Evolutionary conservation across 2,797 vertebrate genomes (phyloP).

Genomic region (Myotis findleyi): DNA sequence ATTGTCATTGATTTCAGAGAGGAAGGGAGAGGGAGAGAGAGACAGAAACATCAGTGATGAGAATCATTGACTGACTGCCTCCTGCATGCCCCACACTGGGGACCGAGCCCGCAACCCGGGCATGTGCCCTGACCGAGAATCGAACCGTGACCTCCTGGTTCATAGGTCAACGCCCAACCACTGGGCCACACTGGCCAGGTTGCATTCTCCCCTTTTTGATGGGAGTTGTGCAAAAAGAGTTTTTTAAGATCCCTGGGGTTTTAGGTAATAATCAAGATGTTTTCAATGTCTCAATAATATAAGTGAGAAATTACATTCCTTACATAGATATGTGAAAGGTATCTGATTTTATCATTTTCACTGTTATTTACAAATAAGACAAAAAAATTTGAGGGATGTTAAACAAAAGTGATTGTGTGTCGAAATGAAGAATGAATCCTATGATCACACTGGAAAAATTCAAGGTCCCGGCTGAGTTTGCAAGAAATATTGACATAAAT

Average conservation of each 20-base stretch:
- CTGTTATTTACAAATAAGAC: not conserved
- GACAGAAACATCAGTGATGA: too few species aligned
- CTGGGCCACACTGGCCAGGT: not conserved
- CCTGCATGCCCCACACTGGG: too few species aligned
- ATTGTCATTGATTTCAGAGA: too few species aligned
- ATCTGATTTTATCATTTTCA: not conserved
- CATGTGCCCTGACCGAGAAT: too few species aligned
- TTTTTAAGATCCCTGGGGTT: not conserved
- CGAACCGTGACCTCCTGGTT: too few species aligned
- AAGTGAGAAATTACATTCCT: not conserved
- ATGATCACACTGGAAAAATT: not conserved
- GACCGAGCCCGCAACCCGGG: too few species aligned
- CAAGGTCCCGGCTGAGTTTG: not conserved
- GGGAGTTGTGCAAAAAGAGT: not conserved
- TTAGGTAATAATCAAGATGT: not conserved
- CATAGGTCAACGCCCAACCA: too few species aligned
- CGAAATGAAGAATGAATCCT: not conserved
- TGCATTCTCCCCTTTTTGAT: not conserved
- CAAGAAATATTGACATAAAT: not conserved
- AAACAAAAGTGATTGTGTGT: not conserved
- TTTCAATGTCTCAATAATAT: slow-evolving; percentile 4
- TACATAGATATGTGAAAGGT: not conserved
- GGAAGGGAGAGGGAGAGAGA: too few species aligned
- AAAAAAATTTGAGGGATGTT: not conserved
- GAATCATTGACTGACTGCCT: too few species aligned